A percentile compares a stretch with the other conserved stretches of the same genome.
phyloP scores from a whole-genome alignment of 2,797 vertebrate genomes.

The Erpetoichthys calabaricus region DNA sequence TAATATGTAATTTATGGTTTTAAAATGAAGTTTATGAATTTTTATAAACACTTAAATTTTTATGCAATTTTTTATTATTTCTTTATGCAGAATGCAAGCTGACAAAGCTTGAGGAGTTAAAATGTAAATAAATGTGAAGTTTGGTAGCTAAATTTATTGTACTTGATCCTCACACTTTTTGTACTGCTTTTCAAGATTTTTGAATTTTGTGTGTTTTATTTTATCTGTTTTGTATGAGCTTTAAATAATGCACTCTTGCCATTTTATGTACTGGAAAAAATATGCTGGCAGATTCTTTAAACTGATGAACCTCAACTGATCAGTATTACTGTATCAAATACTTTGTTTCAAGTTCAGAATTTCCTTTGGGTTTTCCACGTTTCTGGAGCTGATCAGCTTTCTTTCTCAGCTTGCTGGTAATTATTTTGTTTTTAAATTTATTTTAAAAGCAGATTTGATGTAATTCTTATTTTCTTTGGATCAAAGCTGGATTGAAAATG shows the following conservation, averaged over 20 bases:
- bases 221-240: conserved; percentile 52
- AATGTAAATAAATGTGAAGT: conserved; percentile 69
- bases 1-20: conserved; percentile 12
- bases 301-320: conserved; percentile 66
- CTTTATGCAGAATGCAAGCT: conserved; percentile 52
- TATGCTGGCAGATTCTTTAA: conserved; percentile 51
- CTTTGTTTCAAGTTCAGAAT: conserved; percentile 52
- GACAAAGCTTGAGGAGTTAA: conserved; percentile 73
- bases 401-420: conserved; percentile 57
- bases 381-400: conserved; percentile 41
- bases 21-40: conserved; percentile 12
- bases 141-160: conserved; percentile 69
- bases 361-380: conserved; percentile 30
- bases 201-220: conserved; percentile 21
- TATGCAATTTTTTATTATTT: conserved; percentile 63
- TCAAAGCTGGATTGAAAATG: conserved; percentile 78
- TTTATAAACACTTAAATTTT: conserved; percentile 31
- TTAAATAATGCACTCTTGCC: conserved; percentile 69
- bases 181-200: conserved; percentile 30
- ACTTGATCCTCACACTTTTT: conserved; percentile 49
- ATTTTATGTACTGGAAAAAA: conserved; percentile 67
- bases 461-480: conserved; percentile 69
- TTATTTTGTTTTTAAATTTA: conserved; percentile 32
- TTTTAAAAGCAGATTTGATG: conserved; percentile 61
- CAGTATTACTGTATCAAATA: conserved; percentile 71